phyloP scores from a whole-genome alignment of 2,797 vertebrate species.

The Gambusia yucatana region DNA sequence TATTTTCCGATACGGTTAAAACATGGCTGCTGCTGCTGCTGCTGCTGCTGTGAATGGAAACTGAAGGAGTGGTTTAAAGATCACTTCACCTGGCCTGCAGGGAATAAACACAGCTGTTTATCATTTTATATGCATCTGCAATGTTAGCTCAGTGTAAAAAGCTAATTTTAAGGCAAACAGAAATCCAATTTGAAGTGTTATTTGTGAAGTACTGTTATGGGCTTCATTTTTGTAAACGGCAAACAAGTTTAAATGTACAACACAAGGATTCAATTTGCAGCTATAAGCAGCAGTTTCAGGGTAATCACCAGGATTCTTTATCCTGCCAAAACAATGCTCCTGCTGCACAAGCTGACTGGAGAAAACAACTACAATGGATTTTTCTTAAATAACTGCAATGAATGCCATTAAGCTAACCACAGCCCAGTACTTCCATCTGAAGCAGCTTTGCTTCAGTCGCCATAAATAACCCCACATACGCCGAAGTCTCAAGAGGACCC shows the following conservation, averaged over 20 bases:
- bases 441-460: constrained; percentile 9
- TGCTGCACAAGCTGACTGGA: background rate
- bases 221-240: constrained; percentile 8
- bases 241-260: constrained; percentile 6
- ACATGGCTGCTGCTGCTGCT: constrained; percentile 2
- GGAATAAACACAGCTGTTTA: background rate
- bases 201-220: constrained; percentile 3
- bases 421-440: constrained; percentile 13
- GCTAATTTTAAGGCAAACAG: constrained; percentile 8
- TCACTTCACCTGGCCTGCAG: constrained; percentile 12
- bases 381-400: background rate
- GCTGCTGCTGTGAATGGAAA: constrained; percentile 10
- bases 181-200: constrained; percentile 8
- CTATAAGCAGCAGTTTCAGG: constrained; percentile 17
- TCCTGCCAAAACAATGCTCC: constrained; percentile 1
- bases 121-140: constrained; percentile 20
- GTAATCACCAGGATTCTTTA: constrained; percentile 13
- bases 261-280: constrained; percentile 11
- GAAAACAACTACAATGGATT: constrained; percentile 5
- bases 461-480: constrained; percentile 23
- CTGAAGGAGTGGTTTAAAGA: constrained; percentile 17
- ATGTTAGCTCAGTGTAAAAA: constrained; percentile 11
- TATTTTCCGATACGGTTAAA: constrained; percentile 38
- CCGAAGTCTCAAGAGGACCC: constrained; percentile 13
- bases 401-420: constrained; percentile 9